These are phyloP conservation scores for Tokudaia muenninki DNA, from an alignment of 2,797 vertebrate species.

Conservation along the genomic window DNA sequence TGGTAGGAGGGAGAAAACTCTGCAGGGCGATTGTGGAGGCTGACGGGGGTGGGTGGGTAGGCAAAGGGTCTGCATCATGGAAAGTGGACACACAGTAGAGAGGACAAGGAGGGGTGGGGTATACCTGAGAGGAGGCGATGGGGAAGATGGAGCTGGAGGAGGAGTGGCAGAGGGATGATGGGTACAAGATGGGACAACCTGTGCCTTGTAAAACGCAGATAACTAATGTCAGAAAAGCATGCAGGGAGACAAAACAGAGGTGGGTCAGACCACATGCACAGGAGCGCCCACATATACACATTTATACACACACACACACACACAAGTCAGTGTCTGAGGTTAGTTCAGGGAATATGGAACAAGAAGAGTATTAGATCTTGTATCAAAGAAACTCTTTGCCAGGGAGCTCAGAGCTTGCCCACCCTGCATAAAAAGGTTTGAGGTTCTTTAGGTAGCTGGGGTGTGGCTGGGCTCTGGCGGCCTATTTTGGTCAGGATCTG, in stretches of 20 bases:
- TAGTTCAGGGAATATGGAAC: neutral
- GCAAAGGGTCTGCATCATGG: neutral
- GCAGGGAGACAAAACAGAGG: neutral
- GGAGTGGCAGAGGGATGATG: neutral
- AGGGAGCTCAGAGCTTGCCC: neutral
- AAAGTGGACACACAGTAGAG: accelerated
- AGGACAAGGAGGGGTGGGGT: neutral
- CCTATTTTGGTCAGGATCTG: neutral
- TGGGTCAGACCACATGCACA: neutral
- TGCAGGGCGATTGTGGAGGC: neutral
- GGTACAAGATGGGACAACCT: neutral
- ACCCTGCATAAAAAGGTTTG: neutral
- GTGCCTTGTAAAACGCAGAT: neutral
- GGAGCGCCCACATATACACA: neutral
- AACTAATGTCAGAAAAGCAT: neutral
- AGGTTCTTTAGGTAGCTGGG: neutral
- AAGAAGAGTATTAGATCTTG: neutral
- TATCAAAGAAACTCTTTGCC: neutral
- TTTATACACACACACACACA: no score
- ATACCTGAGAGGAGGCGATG: neutral
- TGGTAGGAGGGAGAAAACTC: neutral
- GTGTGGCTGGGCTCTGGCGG: neutral
- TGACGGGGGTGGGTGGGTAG: neutral
- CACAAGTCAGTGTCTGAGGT: neutral
- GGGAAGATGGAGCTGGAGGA: neutral